phyloP scores from a whole-genome alignment of 1,140 invertebrate genomes.

The Lepidostoma basale region DNA sequence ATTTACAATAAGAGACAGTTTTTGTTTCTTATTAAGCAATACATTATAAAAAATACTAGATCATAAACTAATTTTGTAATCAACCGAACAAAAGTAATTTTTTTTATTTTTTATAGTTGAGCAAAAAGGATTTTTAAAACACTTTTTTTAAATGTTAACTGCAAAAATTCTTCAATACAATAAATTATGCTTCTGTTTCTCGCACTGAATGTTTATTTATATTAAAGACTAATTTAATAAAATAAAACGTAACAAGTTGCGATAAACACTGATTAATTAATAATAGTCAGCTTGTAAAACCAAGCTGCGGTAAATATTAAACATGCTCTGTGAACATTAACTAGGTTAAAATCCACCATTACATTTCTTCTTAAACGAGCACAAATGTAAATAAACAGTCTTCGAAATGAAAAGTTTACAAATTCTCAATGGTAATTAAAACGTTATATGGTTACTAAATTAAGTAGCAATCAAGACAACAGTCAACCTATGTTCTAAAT shows the following conservation, averaged over 20 bases:
- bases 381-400: no score
- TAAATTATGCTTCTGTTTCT: slow-evolving; percentile 1
- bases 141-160: background rate
- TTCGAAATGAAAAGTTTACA: no score
- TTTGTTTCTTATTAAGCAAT: background rate
- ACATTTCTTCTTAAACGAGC: no score
- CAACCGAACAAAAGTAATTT: background rate
- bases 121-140: background rate
- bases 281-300: slow-evolving; percentile 42
- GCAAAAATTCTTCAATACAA: background rate
- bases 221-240: slow-evolving; percentile 22
- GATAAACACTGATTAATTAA: background rate
- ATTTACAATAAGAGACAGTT: background rate
- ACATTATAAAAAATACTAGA: no score
- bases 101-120: background rate
- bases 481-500: no score
- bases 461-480: no score
- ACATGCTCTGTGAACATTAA: no score
- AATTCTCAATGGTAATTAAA: no score
- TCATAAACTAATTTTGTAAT: no score
- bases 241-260: slow-evolving; percentile 30
- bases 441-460: no score
- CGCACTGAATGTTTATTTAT: background rate
- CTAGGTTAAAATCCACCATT: no score
- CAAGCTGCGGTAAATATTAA: slow-evolving; percentile 23